These are phyloP conservation scores for Lysiphlebus fabarum DNA, from an alignment of 1,140 invertebrate species.

Conservation along the genomic window DNA sequence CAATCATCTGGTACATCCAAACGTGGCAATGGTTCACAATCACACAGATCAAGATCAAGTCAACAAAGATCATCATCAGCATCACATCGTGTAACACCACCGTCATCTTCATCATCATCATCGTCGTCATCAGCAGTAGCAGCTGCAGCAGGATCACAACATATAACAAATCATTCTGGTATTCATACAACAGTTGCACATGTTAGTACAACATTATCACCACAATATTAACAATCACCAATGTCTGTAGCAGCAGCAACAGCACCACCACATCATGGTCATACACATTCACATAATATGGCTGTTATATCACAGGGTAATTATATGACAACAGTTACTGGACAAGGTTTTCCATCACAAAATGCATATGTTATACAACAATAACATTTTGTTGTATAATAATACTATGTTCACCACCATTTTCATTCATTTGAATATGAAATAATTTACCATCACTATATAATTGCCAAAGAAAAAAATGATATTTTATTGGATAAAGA, in stretches of 20 bases:
- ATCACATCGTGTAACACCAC: slow-evolving; percentile 46
- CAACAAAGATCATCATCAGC: slow-evolving; percentile 44
- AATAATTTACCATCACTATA: slow-evolving; percentile 55
- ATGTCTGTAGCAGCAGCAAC: slow-evolving; percentile 44
- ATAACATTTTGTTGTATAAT: slow-evolving; percentile 61
- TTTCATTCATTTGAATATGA: slow-evolving; percentile 58
- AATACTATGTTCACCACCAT: slow-evolving; percentile 51
- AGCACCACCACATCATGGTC: slow-evolving; percentile 49
- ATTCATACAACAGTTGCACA: slow-evolving; percentile 31
- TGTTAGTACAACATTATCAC: slow-evolving; percentile 33
- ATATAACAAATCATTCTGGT: neutral
- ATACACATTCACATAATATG: slow-evolving; percentile 58
- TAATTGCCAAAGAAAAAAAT: too few relatives aligned
- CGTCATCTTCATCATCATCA: slow-evolving; percentile 38
- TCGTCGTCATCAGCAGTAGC: slow-evolving; percentile 31
- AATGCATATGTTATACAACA: slow-evolving; percentile 61
- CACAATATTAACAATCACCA: slow-evolving; percentile 53
- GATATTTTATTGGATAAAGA: too few relatives aligned
- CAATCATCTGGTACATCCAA: slow-evolving; percentile 25
- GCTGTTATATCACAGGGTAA: slow-evolving; percentile 59
- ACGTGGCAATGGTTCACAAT: slow-evolving; percentile 46
- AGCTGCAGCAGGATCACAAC: slow-evolving; percentile 40
- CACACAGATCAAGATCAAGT: slow-evolving; percentile 44
- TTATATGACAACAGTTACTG: slow-evolving; percentile 59
- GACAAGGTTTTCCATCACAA: slow-evolving; percentile 57